A percentile compares a stretch with the other conserved stretches of the same genome.
phyloP scores from a whole-genome alignment of 2,797 vertebrate genomes.

The Cynodonichthys magdalenae region DNA sequence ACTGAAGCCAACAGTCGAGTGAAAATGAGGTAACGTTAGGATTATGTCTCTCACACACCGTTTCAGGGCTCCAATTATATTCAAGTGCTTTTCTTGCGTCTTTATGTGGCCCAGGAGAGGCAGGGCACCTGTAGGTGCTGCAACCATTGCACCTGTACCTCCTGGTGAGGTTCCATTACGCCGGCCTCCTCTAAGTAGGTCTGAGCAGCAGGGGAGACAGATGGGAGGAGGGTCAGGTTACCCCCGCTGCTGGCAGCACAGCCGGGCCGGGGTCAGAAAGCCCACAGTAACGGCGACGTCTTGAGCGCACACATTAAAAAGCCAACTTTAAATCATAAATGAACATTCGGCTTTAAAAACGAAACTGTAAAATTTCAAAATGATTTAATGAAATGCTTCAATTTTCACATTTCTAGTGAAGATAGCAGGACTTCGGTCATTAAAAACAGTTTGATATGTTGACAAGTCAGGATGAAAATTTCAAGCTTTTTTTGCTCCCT shows the following conservation, averaged over 20 bases:
- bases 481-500: conserved; percentile 69
- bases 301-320: conserved; percentile 18
- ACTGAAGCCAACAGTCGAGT: conserved; percentile 27
- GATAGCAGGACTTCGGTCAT: conserved; percentile 80
- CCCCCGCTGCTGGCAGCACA: conserved; percentile 65
- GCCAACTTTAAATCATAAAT: conserved; percentile 18
- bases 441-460: conserved; percentile 83
- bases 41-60: conserved; percentile 44
- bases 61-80: conserved; percentile 65
- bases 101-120: conserved; percentile 54
- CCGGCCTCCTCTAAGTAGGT: conserved; percentile 40
- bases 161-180: conserved; percentile 73
- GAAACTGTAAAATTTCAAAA: conserved; percentile 72
- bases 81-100: conserved; percentile 67
- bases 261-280: conserved; percentile 71
- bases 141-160: conserved; percentile 76
- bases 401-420: conserved; percentile 84
- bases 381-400: conserved; percentile 85
- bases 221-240: conserved; percentile 86
- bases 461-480: conserved; percentile 75
- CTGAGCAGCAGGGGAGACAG: conserved; percentile 84
- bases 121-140: conserved; percentile 67
- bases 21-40: conserved; percentile 63
- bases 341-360: neutral
- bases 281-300: conserved; percentile 67